Conservation (phyloP, 2,113 vertebrate genomes). For the Cyanoderma ruficeps region DNA sequence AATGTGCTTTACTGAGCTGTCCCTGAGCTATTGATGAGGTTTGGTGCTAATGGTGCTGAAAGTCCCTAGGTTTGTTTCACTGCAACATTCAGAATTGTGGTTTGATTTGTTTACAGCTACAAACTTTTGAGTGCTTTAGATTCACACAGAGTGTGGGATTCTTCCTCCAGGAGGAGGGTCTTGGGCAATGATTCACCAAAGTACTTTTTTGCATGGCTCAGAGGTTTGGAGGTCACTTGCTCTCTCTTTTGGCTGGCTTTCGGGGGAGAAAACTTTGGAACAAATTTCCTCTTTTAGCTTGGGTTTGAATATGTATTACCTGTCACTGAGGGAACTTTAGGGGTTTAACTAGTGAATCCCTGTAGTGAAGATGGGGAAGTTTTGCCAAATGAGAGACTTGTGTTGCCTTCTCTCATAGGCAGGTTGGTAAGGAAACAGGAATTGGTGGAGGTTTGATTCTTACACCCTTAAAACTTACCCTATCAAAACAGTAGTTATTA, state of each 20-base stretch:
- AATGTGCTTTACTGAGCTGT: neutral
- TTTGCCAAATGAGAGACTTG: neutral
- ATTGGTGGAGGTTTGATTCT: neutral
- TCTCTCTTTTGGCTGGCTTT: neutral
- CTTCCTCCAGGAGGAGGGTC: neutral
- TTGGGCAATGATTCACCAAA: neutral
- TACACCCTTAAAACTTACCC: neutral
- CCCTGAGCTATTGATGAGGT: neutral
- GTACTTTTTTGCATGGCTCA: neutral
- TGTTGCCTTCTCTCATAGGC: neutral
- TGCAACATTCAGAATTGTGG: accelerated
- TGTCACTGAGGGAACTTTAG: neutral
- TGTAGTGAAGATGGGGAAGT: neutral
- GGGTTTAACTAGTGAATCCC: neutral
- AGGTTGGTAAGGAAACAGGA: neutral
- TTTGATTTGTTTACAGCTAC: neutral
- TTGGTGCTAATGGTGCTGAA: neutral
- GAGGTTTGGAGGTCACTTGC: neutral
- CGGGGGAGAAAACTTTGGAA: neutral
- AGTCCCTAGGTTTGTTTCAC: neutral
- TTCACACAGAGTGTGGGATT: neutral
- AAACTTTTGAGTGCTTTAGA: neutral
- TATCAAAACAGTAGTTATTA: neutral
- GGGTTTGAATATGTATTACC: neutral
- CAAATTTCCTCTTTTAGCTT: neutral